Conservation (phyloP, 2,888 invertebrate species). For the Caenorhabditis doughertyi region DNA sequence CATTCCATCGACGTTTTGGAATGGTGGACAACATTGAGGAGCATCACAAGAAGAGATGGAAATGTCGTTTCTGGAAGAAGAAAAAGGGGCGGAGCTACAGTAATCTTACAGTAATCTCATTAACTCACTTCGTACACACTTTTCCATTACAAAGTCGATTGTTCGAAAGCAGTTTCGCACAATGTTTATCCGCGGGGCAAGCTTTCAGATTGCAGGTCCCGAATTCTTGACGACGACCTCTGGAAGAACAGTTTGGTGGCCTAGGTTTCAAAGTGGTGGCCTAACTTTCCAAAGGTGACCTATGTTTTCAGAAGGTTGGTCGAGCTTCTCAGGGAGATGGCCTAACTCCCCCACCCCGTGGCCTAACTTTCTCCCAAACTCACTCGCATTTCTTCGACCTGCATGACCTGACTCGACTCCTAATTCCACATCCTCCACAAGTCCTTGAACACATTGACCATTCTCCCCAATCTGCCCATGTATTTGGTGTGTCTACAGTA, state of each 20-base stretch:
- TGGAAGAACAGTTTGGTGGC: constrained; percentile 55
- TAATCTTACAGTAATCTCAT: background rate
- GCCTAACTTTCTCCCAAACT: constrained; percentile 32
- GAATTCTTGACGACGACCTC: constrained; percentile 80
- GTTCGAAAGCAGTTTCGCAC: constrained; percentile 72
- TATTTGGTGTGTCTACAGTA: constrained; percentile 69
- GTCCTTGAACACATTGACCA: constrained; percentile 79
- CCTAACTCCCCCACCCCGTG: background rate
- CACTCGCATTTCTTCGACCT: constrained; percentile 78
- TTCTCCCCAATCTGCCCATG: constrained; percentile 79
- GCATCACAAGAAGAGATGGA: constrained; percentile 76
- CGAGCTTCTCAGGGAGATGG: too few species aligned
- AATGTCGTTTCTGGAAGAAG: constrained; percentile 63
- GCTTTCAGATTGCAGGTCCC: constrained; percentile 79
- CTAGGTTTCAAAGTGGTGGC: background rate
- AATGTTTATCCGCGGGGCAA: constrained; percentile 78
- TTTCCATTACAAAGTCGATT: constrained; percentile 76
- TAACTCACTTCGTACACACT: constrained; percentile 73
- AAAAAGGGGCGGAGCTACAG: too few species aligned
- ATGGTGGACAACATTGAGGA: constrained; percentile 81
- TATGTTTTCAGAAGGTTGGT: background rate
- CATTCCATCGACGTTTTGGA: constrained; percentile 74
- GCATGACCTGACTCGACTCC: constrained; percentile 74
- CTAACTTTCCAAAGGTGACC: background rate
- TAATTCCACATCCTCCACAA: constrained; percentile 81